Percentiles rank a stretch among this genome's conserved stretches.
Evolutionary conservation across 2,797 vertebrate genomes (phyloP).

Genomic region (Triplophysa bombifrons): DNA sequence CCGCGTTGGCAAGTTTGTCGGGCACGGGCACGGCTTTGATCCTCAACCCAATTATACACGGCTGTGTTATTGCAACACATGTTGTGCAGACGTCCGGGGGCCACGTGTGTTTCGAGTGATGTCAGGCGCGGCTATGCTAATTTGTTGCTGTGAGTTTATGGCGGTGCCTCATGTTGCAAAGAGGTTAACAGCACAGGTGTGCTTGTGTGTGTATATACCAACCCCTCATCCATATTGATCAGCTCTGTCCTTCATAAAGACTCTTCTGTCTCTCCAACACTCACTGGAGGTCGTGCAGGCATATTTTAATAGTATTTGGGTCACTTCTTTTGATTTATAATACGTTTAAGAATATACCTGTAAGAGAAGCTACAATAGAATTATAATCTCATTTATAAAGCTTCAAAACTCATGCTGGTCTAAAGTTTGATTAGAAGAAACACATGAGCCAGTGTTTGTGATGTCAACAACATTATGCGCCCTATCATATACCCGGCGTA

Average conservation of each 20-base stretch:
- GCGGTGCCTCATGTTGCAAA: conserved; percentile 14
- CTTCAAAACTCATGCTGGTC: neutral
- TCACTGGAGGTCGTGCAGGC: neutral
- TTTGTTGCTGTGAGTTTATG: conserved; percentile 21
- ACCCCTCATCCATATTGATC: conserved; percentile 40
- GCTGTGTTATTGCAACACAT: conserved; percentile 61
- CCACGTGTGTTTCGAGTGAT: conserved; percentile 40
- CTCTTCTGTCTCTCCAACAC: conserved; percentile 6
- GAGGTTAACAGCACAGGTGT: conserved; percentile 33
- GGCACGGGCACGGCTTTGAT: conserved; percentile 73
- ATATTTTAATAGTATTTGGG: neutral
- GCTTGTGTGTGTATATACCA: conserved; percentile 16
- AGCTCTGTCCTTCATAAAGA: conserved; percentile 33
- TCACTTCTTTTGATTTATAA: neutral
- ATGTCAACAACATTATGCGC: too few species aligned
- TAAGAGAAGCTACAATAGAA: neutral
- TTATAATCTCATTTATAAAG: neutral
- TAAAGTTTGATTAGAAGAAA: too few species aligned
- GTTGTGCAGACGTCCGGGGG: conserved; percentile 62
- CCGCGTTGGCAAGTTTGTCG: conserved; percentile 62
- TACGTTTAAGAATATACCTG: neutral
- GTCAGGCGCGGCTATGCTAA: conserved; percentile 19
- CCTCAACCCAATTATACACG: conserved; percentile 71
- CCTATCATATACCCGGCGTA: too few species aligned
- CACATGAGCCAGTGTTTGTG: too few species aligned